Percentiles rank a stretch among this genome's conserved stretches.
Conservation (phyloP, 2,797 vertebrate genomes). For the Natrix natrix region DNA sequence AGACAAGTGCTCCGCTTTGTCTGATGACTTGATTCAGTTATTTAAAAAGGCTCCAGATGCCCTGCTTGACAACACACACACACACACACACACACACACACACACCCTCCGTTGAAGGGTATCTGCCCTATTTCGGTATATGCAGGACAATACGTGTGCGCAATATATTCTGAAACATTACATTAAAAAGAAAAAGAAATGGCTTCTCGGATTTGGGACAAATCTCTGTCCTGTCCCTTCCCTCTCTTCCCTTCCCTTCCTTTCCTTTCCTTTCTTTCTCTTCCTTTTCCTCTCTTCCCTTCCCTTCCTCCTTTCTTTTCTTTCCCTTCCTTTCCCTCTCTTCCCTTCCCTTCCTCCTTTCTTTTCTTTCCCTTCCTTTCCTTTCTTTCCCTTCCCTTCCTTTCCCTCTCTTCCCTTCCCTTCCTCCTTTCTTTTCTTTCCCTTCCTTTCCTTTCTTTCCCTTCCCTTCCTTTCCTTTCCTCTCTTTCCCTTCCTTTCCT, state of each 20-base stretch:
- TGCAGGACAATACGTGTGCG: neutral
- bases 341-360: neutral
- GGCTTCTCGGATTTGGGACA: neutral
- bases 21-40: conserved; percentile 18
- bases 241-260: too few species aligned
- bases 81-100: too few species aligned
- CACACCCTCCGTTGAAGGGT: neutral
- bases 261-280: too few species aligned
- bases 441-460: neutral
- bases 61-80: neutral
- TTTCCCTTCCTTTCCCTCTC: neutral
- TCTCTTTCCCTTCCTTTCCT: neutral
- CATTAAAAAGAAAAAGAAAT: neutral
- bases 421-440: neutral
- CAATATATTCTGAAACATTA: neutral
- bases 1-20: neutral
- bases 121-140: neutral
- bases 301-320: too few species aligned
- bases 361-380: neutral
- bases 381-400: too few species aligned
- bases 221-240: neutral
- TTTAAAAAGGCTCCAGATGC: neutral
- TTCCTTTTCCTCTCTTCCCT: neutral
- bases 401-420: too few species aligned
- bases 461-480: neutral